Evolutionary conservation across 2,888 invertebrate species (phyloP), one percentile per base, ranked within the genome.

Genomic region (Nezara viridula): DNA sequence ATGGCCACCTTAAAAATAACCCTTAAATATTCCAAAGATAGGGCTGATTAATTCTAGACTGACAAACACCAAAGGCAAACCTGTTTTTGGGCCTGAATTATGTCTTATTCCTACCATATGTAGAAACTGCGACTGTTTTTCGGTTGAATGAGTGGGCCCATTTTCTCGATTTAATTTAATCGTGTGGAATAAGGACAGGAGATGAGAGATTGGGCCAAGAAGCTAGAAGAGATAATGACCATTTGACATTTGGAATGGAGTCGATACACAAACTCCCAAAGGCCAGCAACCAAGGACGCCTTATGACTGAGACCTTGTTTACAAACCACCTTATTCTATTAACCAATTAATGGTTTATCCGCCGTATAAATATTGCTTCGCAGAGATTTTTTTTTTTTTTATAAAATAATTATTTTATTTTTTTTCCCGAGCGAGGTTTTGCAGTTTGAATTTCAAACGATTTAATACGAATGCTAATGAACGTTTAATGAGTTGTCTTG

Each of bases 391-490:
- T 60, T 32, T 60, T 27, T 60, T 60, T 32, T 66, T 66, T 32
- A 10, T 66, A 16, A 19, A 32, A 44, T n/a, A 2, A 77, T 77
- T 14, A 6, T 40, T 44, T 81, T 44, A 21, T 40, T 77, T 40
- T 40, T 4, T 10, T n/a, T n/a, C 0, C n/a, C 44, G 4, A n/a
- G n/a, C 24, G 12, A n/a, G 44, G 16, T 44, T 81, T 81, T 81
- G 40, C 81, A n/a, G 44, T 81, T 81, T 44, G 24, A 44, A 81
- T 81, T 44, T 44, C 24, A 44, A 81, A 81, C 24, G 37, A 24
- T 77, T 40, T 77, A 77, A 77, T 77, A 37, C 40, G 37, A 77
- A 81, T 81, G 19, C 81, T 81, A 81, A 81, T 81, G 81, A 81
- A 14, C 44, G 44, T 81, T 66, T 66, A 66, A 66, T 66, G 32